These are phyloP conservation scores for Tragelaphus buxtoni DNA, from an alignment of 2,113 vertebrate species.

Conservation along the genomic window DNA sequence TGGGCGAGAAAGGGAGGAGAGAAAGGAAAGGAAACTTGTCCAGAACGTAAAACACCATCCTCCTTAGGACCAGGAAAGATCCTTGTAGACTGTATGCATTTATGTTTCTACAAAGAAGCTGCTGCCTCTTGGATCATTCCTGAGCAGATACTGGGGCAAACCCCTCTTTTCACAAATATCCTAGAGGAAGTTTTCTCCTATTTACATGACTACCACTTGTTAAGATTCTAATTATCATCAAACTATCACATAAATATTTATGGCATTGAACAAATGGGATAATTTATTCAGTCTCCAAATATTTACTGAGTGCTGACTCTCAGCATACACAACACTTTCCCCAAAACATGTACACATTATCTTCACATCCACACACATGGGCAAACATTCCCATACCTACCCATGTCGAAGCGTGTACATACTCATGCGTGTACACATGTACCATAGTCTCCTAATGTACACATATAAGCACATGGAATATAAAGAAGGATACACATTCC, in stretches of 20 bases:
- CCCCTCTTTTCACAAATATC: neutral
- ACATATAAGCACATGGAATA: neutral
- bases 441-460: neutral
- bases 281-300: neutral
- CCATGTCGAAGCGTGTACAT: neutral
- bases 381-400: neutral
- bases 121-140: neutral
- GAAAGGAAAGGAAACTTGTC: neutral
- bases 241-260: slow-evolving; percentile 24
- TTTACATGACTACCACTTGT: neutral
- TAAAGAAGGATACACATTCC: neutral
- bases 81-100: neutral
- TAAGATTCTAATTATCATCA: neutral
- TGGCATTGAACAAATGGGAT: slow-evolving; percentile 5
- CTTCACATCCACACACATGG: neutral
- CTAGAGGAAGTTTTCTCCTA: neutral
- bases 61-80: neutral
- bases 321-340: neutral
- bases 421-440: fast-evolving
- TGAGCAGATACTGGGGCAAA: neutral
- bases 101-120: neutral
- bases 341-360: neutral
- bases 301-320: neutral
- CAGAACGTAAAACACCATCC: neutral
- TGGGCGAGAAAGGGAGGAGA: neutral